phyloP scores from a whole-genome alignment of 2,797 vertebrate genomes.

The Paedocypris micromegethes region DNA sequence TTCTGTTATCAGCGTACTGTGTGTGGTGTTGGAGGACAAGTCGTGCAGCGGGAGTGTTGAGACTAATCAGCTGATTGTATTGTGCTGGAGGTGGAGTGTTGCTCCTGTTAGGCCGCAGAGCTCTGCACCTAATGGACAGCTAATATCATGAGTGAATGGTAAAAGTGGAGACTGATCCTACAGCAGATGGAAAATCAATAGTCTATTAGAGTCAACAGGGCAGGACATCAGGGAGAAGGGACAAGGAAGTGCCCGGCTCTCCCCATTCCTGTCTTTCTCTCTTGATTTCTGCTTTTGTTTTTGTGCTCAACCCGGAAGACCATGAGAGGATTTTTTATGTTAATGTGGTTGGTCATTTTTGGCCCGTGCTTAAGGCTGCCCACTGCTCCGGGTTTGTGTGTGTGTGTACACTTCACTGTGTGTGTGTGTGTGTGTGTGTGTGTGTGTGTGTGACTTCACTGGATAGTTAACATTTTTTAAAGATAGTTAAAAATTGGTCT shows the following conservation, averaged over 20 bases:
- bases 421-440: too few species aligned
- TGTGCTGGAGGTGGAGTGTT: constrained; percentile 52
- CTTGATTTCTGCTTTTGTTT: constrained; percentile 4
- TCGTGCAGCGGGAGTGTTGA: constrained; percentile 19
- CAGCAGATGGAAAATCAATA: constrained; percentile 92
- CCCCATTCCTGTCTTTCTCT: constrained; percentile 11
- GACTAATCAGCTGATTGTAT: constrained; percentile 48
- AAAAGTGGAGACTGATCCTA: constrained; percentile 78
- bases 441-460: too few species aligned
- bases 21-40: constrained; percentile 28
- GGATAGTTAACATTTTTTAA: too few species aligned
- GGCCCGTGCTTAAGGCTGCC: too few species aligned
- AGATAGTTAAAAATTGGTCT: too few species aligned
- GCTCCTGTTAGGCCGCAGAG: constrained; percentile 60
- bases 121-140: constrained; percentile 83
- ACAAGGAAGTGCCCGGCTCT: constrained; percentile 40
- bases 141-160: constrained; percentile 87
- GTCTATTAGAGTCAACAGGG: constrained; percentile 84
- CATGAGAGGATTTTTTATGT: too few species aligned
- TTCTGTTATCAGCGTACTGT: constrained; percentile 33
- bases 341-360: too few species aligned
- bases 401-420: too few species aligned
- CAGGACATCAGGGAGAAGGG: constrained; percentile 47
- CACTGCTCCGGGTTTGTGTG: too few species aligned
- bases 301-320: constrained; percentile 6